Evolutionary conservation across 2,888 invertebrate species (phyloP).

Genomic region (Phengaris alcon): DNA sequence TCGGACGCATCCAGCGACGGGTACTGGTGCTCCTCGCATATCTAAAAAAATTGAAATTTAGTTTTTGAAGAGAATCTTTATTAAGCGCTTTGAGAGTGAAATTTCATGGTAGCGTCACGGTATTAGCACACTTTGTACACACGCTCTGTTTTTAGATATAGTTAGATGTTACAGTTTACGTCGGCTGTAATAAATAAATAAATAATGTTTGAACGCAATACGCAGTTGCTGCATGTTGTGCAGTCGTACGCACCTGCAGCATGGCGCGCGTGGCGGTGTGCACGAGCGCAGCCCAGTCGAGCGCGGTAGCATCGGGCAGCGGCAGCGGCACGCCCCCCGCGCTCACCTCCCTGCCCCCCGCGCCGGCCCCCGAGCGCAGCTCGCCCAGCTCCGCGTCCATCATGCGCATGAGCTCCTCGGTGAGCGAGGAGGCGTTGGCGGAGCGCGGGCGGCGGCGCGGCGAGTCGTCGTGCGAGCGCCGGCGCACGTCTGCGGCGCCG

Average conservation of each 20-base stretch:
- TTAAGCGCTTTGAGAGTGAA: no score
- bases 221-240: background rate
- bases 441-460: constrained; percentile 57
- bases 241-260: constrained; percentile 65
- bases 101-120: no score
- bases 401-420: constrained; percentile 90
- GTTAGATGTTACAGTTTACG: no score
- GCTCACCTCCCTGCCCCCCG: constrained; percentile 21
- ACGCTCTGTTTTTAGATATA: no score
- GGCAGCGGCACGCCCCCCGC: constrained; percentile 65
- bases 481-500: constrained; percentile 50
- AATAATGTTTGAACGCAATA: background rate
- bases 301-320: constrained; percentile 83
- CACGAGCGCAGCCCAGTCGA: constrained; percentile 90
- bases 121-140: no score
- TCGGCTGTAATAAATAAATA: background rate
- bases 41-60: constrained; percentile 47
- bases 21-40: constrained; percentile 75
- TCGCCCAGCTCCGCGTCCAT: constrained; percentile 87
- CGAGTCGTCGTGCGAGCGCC: constrained; percentile 62
- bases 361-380: constrained; percentile 52
- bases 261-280: constrained; percentile 88
- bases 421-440: constrained; percentile 64
- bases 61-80: no score
- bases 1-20: constrained; percentile 71